A percentile compares a stretch with the other conserved stretches of the same genome.
phyloP scores from a whole-genome alignment of 2,888 invertebrate genomes.

The Thecocarcelia acutangulata region DNA sequence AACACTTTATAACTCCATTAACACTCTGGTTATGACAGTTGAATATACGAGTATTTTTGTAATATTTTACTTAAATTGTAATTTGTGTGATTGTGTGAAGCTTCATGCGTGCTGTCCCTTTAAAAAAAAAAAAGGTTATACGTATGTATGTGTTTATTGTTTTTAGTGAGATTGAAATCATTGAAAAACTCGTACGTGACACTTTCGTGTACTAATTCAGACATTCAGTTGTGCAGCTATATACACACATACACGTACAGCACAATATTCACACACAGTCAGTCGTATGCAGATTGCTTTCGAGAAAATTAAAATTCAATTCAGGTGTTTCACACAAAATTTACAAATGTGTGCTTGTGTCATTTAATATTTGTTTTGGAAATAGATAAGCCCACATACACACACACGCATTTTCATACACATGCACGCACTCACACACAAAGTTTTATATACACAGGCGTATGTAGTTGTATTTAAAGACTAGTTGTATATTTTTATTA shows the following conservation, averaged over 20 bases:
- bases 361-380: constrained; percentile 26
- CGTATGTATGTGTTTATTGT: constrained; percentile 35
- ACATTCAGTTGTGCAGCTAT: not conserved
- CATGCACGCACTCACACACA: not conserved
- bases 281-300: constrained; percentile 24
- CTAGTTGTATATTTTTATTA: constrained; percentile 2
- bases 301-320: constrained; percentile 60
- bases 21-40: constrained; percentile 40
- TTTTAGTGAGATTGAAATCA: constrained; percentile 63
- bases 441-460: not conserved
- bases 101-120: not conserved
- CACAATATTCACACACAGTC: not conserved
- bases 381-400: constrained; percentile 24
- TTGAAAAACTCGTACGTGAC: constrained; percentile 64
- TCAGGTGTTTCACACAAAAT: constrained; percentile 30
- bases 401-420: not conserved
- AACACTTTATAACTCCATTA: constrained; percentile 29
- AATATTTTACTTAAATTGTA: constrained; percentile 30
- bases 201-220: constrained; percentile 47
- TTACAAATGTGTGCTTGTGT: constrained; percentile 24
- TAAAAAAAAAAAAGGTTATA: not conserved
- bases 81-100: constrained; percentile 15
- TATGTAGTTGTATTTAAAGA: constrained; percentile 8
- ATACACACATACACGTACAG: not conserved
- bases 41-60: constrained; percentile 12